These are phyloP conservation scores for Hylaeus volcanicus DNA, from an alignment of 1,140 invertebrate species.

Conservation along the genomic window DNA sequence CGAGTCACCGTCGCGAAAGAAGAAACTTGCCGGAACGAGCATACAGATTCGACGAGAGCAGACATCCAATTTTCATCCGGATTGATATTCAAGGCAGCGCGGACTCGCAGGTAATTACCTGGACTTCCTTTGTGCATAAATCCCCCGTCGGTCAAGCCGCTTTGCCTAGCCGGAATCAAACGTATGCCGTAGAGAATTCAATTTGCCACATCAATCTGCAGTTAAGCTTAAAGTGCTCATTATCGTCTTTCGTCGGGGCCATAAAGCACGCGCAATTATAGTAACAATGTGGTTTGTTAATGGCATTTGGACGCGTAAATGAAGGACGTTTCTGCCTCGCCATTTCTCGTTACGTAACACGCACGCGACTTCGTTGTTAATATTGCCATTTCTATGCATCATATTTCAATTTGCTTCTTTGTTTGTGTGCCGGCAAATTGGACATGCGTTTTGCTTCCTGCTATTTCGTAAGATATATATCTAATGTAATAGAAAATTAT, in stretches of 20 bases:
- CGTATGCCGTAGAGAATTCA: constrained; percentile 46
- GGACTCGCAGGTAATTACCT: constrained; percentile 57
- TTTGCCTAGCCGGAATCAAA: constrained; percentile 54
- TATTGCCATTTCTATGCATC: background rate
- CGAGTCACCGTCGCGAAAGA: background rate
- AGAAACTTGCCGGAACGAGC: background rate
- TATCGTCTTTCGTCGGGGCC: constrained; percentile 30
- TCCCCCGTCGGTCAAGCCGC: constrained; percentile 44
- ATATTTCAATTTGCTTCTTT: background rate
- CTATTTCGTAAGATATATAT: no score
- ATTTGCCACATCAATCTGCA: constrained; percentile 47
- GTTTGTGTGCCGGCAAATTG: background rate
- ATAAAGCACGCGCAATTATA: constrained; percentile 19
- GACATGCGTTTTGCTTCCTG: no score
- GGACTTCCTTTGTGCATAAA: constrained; percentile 58
- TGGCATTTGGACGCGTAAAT: constrained; percentile 25
- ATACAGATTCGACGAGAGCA: constrained; percentile 26
- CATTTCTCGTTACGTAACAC: constrained; percentile 13
- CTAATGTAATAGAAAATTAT: no score
- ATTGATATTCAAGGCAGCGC: constrained; percentile 61
- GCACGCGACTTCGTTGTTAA: background rate
- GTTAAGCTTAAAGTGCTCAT: constrained; percentile 48
- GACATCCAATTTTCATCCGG: constrained; percentile 54
- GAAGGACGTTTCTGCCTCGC: background rate
- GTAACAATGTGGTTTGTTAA: constrained; percentile 40